Base-by-base conservation (phyloP, 2,888 invertebrate genomes). In the Nematopogon swammerdamellus region DNA sequence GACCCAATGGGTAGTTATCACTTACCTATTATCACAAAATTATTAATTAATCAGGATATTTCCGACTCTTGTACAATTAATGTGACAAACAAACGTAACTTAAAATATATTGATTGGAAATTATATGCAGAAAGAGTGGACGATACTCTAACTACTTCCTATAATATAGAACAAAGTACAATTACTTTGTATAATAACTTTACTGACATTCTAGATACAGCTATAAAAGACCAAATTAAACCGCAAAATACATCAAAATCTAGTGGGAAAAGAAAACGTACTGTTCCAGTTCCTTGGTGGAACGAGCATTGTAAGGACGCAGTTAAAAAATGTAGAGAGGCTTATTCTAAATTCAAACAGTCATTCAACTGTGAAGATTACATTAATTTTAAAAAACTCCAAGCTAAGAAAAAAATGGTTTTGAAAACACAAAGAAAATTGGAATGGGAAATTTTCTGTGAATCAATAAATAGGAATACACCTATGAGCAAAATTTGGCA, bases 11-110 rank as follows among this genome's bases (percentile, higher is more conserved):
- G 52, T 43, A 49, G 52, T 20, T 52, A 48, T 18, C 49, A 50
- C 14, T 43, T 52, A 43, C 52, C 52, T 49, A 44, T 52, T 48
- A 50, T 48, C 14, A 50, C 50, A 19, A 52, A 50, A 49, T 44
- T 51, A 18, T 17, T 19, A 19, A 20, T 49, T 19, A 49, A 49
- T 44, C 49, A 48, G 44, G 25, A 25, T 25, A 25, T 25, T 25
- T 25, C 25, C 8, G 25, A 25, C 25, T 8, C 25, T 25, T 6
- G 25, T 25, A 25, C 25, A 25, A 25, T 25, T 25, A 25, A 25
- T 25, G 25, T 25, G 25, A 4, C 25, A 25, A 46, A 30, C 18
- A 46, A 25, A 45, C 30, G 19, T 48, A 48, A 45, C 19, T 45
- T 47, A 20, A 50, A 50, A 42, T 20, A 42, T 45, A n/a, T 25